Evolutionary conservation across 2,113 vertebrate genomes (phyloP).

Genomic region (Neolamprologus devosi): DNA sequence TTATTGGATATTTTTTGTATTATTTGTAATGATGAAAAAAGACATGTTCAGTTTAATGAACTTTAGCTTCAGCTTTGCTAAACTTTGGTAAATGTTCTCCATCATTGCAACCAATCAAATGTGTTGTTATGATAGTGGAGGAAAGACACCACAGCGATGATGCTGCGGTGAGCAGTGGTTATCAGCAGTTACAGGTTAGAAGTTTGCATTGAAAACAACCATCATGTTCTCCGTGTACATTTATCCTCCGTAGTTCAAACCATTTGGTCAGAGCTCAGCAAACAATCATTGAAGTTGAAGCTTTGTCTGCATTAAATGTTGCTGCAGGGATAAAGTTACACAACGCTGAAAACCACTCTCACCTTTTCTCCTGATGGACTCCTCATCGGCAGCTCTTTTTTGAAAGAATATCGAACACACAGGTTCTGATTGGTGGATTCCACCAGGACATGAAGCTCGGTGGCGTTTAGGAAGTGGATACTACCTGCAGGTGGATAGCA

Average conservation of each 20-base stretch:
- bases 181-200: background rate
- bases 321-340: background rate
- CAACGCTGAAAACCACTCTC: background rate
- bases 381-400: conserved; percentile 14
- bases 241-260: rapidly evolving
- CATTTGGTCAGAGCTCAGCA: background rate
- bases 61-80: background rate
- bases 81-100: background rate
- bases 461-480: conserved; percentile 43
- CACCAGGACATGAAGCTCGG: conserved; percentile 52
- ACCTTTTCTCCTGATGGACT: conserved; percentile 29
- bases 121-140: background rate
- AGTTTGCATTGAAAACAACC: rapidly evolving
- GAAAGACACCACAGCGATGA: background rate
- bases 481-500: conserved; percentile 34
- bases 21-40: background rate
- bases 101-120: rapidly evolving
- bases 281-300: background rate
- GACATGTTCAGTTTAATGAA: background rate
- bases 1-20: background rate
- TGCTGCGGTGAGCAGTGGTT: rapidly evolving
- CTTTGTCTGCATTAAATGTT: background rate
- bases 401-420: conserved; percentile 62
- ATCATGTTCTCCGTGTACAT: background rate
- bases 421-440: conserved; percentile 41